Conservation (phyloP, 2,888 invertebrate species). For the Steinernema carpocapsae region DNA sequence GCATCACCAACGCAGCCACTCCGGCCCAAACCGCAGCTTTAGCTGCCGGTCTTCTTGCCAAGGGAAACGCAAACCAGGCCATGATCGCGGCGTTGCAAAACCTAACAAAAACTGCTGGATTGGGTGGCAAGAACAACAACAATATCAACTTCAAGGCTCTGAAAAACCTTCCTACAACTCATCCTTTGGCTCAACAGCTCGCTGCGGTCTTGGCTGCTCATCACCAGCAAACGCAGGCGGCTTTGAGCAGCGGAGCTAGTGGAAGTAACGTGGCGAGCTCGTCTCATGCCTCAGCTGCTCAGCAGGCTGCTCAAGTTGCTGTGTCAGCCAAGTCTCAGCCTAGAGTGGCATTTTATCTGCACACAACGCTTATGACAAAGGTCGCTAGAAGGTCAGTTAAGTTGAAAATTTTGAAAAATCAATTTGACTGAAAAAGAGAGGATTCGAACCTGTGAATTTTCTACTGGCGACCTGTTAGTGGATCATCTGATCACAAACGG, state of each 20-base stretch:
- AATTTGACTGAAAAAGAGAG: too few relatives aligned
- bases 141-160: background rate
- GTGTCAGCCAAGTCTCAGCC: background rate
- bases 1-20: background rate
- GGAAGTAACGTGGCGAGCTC: background rate
- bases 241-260: too few relatives aligned
- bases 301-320: slow-evolving; percentile 30
- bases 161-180: background rate
- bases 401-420: slow-evolving; percentile 43
- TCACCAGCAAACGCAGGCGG: background rate
- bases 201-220: background rate
- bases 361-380: slow-evolving; percentile 45
- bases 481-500: too few relatives aligned
- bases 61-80: background rate
- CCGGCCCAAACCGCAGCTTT: slow-evolving; percentile 20
- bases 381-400: slow-evolving; percentile 47
- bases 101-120: background rate
- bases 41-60: background rate
- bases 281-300: background rate
- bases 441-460: too few relatives aligned
- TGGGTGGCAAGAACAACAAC: too few relatives aligned
- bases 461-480: too few relatives aligned
- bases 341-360: slow-evolving; percentile 46
- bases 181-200: slow-evolving; percentile 18
- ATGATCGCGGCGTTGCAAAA: background rate